Evolutionary conservation across 2,888 invertebrate species (phyloP), one percentile per base, ranked within the genome.

Genomic region (Platycnemis pennipes): DNA sequence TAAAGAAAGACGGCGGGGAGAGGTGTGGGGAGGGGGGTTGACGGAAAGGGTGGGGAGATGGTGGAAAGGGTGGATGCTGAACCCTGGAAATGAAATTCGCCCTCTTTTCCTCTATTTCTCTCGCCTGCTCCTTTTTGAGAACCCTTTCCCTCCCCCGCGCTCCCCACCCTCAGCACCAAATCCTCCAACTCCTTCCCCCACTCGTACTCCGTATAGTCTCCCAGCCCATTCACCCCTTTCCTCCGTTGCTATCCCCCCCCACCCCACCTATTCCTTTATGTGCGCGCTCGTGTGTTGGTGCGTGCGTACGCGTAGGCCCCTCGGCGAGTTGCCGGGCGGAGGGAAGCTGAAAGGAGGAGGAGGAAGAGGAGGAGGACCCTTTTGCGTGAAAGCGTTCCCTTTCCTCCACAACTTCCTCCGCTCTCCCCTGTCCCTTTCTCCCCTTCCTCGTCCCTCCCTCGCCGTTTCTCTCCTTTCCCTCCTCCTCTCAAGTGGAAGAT

Each of bases 71-170:
- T 63, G 91, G 63, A 91, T 91, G 44, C 42, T 37, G 91, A 56
- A 91, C 44, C 91, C 91, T 91, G 91, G 91, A 91, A 91, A 91
- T 91, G 91, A 91, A 63, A 91, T 91, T 91, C 91, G 91, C 63
- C 56, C 42, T 56, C 91, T 91, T 91, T 63, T 91, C 63, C 91
- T 91, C 91, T 91, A 63, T 91, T 63, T 91, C 56, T 91, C 63
- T 63, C 42, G 26, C 56, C 89, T 63, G 56, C 56, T 56, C 44
- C 89, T 87, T 87, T 46, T 87, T 77, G 31, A 37, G n/a, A 37
- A 77, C 31, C 77, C 77, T 16, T 77, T 77, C 37, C 77, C 63
- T 63, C 26, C 63, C 63, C n/a, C 49, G 49, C 19, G 4, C 49
- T 49, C 13, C 49, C 63, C 26, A 22, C n/a, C 77, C 77, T 11